Evolutionary conservation across 2,888 invertebrate genomes (phyloP).

Genomic region (Mesochorus sp.): DNA sequence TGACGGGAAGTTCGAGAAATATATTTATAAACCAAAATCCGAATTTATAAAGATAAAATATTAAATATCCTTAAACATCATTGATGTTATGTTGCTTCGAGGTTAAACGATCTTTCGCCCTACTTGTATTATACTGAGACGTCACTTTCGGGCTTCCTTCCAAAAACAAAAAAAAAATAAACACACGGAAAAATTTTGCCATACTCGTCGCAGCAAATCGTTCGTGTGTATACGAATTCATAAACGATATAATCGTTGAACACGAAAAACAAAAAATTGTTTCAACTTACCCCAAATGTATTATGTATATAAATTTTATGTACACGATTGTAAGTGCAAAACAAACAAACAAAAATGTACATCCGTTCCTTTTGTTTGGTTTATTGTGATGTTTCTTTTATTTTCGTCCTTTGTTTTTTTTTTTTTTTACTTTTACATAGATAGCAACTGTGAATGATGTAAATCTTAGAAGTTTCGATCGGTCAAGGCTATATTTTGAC

Average conservation of each 20-base stretch:
- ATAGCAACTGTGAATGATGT: slow-evolving; percentile 4
- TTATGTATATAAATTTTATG: slow-evolving; percentile 38
- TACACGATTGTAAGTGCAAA: slow-evolving; percentile 28
- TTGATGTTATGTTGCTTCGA: no score
- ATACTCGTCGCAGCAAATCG: slow-evolving; percentile 17
- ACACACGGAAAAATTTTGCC: background rate
- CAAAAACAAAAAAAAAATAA: no score
- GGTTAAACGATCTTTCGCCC: background rate
- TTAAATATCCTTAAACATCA: no score
- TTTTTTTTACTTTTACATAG: slow-evolving; percentile 33
- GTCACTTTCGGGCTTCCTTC: slow-evolving; percentile 4
- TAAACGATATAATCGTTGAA: background rate
- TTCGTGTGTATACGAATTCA: background rate
- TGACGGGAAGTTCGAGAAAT: no score
- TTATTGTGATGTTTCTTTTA: slow-evolving; percentile 24
- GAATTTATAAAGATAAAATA: no score
- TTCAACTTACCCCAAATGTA: slow-evolving; percentile 28
- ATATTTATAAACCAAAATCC: no score
- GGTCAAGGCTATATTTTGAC: background rate
- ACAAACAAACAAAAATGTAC: background rate
- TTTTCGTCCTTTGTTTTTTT: background rate
- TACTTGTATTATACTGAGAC: slow-evolving; percentile 11
- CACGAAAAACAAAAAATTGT: slow-evolving; percentile 1
- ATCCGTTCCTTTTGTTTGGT: slow-evolving; percentile 9
- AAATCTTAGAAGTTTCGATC: slow-evolving; percentile 6